Evolutionary conservation across 2,113 vertebrate genomes (phyloP).

Genomic region (Orycteropus afer): DNA sequence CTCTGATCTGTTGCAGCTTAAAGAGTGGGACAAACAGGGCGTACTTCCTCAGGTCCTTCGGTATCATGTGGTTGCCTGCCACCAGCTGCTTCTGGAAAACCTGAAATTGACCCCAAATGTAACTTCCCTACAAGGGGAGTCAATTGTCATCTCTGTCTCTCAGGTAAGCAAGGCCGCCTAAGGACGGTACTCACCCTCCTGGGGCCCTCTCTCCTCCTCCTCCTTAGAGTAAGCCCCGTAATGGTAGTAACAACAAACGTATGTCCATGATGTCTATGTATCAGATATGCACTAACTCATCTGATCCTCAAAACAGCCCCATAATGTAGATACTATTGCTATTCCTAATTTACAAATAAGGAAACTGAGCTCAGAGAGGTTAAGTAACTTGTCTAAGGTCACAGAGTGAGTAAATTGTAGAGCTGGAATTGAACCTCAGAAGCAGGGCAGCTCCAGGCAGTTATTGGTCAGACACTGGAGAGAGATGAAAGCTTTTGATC

Average conservation of each 20-base stretch:
- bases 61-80: conserved; percentile 92
- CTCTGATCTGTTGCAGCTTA: conserved; percentile 79
- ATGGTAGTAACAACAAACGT: neutral
- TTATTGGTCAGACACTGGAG: neutral
- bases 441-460: neutral
- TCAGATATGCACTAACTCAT: neutral
- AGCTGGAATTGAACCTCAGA: neutral
- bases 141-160: conserved; percentile 83
- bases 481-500: neutral
- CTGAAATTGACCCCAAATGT: conserved; percentile 85
- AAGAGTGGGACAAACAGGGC: conserved; percentile 75
- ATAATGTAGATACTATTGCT: neutral
- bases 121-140: conserved; percentile 91
- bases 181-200: neutral
- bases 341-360: too few species aligned
- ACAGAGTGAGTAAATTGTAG: neutral
- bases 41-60: conserved; percentile 87
- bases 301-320: neutral
- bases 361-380: too few species aligned
- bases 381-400: neutral
- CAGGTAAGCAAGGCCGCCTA: conserved; percentile 85
- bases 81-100: conserved; percentile 87
- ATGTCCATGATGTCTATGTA: neutral
- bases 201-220: neutral
- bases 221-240: neutral